A percentile compares a stretch with the other conserved stretches of the same genome.
Conservation (phyloP, 2,797 vertebrate species). For the Cossypha niveicapilla region DNA sequence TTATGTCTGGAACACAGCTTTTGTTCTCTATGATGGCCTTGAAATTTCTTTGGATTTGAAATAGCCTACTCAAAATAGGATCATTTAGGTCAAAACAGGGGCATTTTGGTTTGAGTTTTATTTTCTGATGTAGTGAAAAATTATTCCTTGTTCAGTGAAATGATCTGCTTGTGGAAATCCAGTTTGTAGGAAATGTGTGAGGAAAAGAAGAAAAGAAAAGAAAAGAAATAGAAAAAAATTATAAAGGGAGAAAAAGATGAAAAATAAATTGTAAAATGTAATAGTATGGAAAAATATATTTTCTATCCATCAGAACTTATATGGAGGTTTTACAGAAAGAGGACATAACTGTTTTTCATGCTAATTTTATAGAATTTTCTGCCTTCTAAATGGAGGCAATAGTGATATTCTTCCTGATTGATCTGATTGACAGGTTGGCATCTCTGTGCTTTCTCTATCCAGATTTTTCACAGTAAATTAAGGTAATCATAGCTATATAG, state of each 20-base stretch:
- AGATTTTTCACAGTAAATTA: neutral
- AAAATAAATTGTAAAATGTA: neutral
- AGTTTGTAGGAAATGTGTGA: neutral
- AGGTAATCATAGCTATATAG: neutral
- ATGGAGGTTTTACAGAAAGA: conserved; percentile 4
- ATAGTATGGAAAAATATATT: conserved; percentile 7
- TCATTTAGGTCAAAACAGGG: neutral
- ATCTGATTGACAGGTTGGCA: conserved; percentile 16
- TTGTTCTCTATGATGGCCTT: neutral
- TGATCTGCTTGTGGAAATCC: neutral
- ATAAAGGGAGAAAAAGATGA: neutral
- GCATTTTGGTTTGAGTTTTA: neutral
- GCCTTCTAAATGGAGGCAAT: neutral
- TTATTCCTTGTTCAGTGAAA: neutral
- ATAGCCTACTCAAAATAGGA: neutral
- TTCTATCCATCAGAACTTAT: conserved; percentile 30
- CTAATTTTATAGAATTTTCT: neutral
- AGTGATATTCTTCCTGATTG: neutral
- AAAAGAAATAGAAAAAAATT: neutral
- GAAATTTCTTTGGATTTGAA: neutral
- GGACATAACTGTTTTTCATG: neutral
- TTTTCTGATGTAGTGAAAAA: neutral
- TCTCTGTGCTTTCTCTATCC: conserved; percentile 6
- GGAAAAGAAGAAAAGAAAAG: neutral
- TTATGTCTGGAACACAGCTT: neutral